Evolutionary conservation across 1,140 invertebrate species (phyloP), one percentile per base, ranked within the genome.

Genomic region (Atta colombica): DNA sequence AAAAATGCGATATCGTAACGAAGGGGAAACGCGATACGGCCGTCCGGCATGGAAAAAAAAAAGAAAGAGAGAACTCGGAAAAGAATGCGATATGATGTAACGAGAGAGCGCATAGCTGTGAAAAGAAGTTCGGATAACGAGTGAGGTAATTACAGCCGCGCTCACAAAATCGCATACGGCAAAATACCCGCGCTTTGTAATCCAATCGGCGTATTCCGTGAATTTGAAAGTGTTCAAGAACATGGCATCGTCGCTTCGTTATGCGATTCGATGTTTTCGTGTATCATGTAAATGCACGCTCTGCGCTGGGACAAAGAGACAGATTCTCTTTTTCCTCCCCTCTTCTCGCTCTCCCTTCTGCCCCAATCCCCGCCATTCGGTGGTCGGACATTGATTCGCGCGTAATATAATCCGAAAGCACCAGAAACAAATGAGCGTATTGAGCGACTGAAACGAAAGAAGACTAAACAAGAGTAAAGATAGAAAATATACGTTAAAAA

Each of bases 21-120:
- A 66, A 28, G 45, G 65, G 61, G 45, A 72, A 81, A 81, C 18
- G n/a, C 66, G 66, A 81, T 72, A 91, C 77, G 85, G 81, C 35
- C 63, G 51, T 85, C 72, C 51, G 35, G 60, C 10, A 12, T 28
- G 39, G 31, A 25, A 25, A 28, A 75, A 75, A 45, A 45, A 10
- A 45, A 60, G 58, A 39, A 77, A 65, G 63, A 82, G 87, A 84
- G 21, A 78, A 88, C 12, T n/a, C 35, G 25, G 7, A 61, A 35
- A 51, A n/a, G 55, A 85, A 39, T 16, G 31, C 58, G 81, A 77
- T 35, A 63, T n/a, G 55, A 14, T 49, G 55, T 84, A 84, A 75
- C 45, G 71, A 35, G 71, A 84, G 49, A 84, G 49, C 25, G 60
- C 21, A 60, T 7, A 21, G 35, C 25, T 53, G 16, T 28, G 71